phyloP scores from a whole-genome alignment of 2,888 invertebrate genomes.

The Mantis religiosa region DNA sequence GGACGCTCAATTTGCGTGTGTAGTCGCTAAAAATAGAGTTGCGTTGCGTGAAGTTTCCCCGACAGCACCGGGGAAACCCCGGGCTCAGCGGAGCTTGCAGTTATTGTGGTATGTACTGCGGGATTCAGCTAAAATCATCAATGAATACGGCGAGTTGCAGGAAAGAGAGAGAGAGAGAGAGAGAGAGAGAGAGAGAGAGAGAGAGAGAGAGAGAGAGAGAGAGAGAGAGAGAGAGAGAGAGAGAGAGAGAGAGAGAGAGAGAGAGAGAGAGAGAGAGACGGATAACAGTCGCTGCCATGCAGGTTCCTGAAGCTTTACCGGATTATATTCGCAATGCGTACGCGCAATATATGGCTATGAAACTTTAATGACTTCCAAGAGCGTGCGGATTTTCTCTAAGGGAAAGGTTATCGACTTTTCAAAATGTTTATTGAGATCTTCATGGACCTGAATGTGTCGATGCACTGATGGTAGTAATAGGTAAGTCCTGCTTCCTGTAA shows the following conservation, averaged over 20 bases:
- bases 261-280: too few relatives aligned
- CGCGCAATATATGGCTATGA: background rate
- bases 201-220: too few relatives aligned
- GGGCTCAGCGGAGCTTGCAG: background rate
- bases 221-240: too few relatives aligned
- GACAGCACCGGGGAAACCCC: background rate
- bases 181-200: too few relatives aligned
- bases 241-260: too few relatives aligned
- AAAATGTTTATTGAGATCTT: background rate
- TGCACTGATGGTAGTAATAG: background rate
- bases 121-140: background rate
- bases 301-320: background rate
- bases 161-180: background rate
- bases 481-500: too few relatives aligned
- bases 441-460: background rate
- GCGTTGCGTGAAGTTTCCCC: background rate
- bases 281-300: background rate
- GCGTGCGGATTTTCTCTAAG: background rate
- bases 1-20: background rate
- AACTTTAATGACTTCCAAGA: background rate
- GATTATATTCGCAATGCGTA: background rate
- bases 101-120: background rate
- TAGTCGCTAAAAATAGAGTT: background rate
- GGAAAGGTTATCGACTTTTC: background rate
- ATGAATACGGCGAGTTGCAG: background rate